Evolutionary conservation across 2,888 invertebrate genomes (phyloP).

Genomic region (Polylopha cassiicola): DNA sequence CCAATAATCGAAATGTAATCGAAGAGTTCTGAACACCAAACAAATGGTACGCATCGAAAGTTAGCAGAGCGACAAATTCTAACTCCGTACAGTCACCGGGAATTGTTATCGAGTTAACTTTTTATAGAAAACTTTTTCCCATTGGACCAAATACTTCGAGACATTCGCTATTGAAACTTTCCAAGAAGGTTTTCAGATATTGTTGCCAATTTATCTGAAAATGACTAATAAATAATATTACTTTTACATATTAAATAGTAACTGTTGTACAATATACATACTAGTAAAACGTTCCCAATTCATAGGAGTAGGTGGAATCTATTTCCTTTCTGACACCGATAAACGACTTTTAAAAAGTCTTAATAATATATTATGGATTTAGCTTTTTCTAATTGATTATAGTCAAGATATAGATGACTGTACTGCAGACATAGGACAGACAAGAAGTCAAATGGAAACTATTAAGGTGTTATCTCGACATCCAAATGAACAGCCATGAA

Average conservation of each 20-base stretch:
- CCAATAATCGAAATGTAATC: constrained; percentile 10
- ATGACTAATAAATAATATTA: too few relatives aligned
- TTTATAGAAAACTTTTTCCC: neutral
- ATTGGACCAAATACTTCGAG: too few relatives aligned
- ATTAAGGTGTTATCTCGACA: neutral
- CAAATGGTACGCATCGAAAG: neutral
- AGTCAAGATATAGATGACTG: neutral
- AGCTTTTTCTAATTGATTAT: too few relatives aligned
- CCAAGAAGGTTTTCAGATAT: too few relatives aligned
- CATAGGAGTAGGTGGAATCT: too few relatives aligned
- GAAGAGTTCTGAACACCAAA: constrained; percentile 1
- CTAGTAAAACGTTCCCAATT: too few relatives aligned
- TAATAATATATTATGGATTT: too few relatives aligned
- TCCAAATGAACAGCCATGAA: neutral
- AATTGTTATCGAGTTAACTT: neutral
- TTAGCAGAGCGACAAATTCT: constrained; percentile 1
- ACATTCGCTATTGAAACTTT: too few relatives aligned
- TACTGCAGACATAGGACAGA: neutral
- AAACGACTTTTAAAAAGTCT: too few relatives aligned
- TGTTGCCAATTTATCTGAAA: too few relatives aligned
- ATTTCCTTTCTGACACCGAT: too few relatives aligned
- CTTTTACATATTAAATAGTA: neutral
- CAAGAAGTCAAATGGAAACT: constrained; percentile 7
- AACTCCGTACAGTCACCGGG: constrained; percentile 1
- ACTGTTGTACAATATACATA: too few relatives aligned